Percentiles rank a stretch among this genome's conserved stretches.
Evolutionary conservation across 2,888 invertebrate species (phyloP).

Genomic region (Lapara coniferarum): DNA sequence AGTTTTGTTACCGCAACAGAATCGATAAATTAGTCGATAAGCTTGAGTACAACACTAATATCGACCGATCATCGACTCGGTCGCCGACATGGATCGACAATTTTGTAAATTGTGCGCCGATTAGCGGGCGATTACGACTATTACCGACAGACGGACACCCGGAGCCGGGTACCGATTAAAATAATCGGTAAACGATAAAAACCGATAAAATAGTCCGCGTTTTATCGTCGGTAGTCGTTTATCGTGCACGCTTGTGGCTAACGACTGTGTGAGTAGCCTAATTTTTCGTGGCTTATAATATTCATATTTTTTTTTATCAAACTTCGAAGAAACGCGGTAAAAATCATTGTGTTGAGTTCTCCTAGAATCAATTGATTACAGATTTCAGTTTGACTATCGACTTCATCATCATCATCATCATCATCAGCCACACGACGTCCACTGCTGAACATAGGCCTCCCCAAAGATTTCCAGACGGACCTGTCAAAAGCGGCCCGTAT

Average conservation of each 20-base stretch:
- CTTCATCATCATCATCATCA: too few species aligned
- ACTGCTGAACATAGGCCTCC: too few species aligned
- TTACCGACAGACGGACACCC: constrained; percentile 82
- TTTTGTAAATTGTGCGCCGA: constrained; percentile 83
- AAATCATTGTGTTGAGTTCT: not conserved
- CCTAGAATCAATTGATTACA: not conserved
- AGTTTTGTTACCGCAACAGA: constrained; percentile 32
- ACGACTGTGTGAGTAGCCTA: constrained; percentile 33
- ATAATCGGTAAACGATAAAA: constrained; percentile 82
- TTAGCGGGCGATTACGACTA: constrained; percentile 82
- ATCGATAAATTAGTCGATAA: constrained; percentile 51
- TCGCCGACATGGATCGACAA: constrained; percentile 82
- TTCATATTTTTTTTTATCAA: constrained; percentile 13
- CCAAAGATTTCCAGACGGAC: too few species aligned
- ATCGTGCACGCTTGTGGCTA: constrained; percentile 51
- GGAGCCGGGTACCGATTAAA: constrained; percentile 75
- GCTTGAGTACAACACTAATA: constrained; percentile 60
- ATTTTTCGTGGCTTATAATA: constrained; percentile 25
- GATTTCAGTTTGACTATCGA: too few species aligned
- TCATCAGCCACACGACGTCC: too few species aligned
- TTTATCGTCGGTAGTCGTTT: constrained; percentile 64
- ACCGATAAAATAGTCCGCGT: constrained; percentile 73
- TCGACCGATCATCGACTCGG: constrained; percentile 67
- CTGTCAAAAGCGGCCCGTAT: too few species aligned
- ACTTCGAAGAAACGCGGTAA: not conserved